Evolutionary conservation across 2,888 invertebrate species (phyloP), one percentile per base, ranked within the genome.

Genomic region (Drosophila vallismaia): DNA sequence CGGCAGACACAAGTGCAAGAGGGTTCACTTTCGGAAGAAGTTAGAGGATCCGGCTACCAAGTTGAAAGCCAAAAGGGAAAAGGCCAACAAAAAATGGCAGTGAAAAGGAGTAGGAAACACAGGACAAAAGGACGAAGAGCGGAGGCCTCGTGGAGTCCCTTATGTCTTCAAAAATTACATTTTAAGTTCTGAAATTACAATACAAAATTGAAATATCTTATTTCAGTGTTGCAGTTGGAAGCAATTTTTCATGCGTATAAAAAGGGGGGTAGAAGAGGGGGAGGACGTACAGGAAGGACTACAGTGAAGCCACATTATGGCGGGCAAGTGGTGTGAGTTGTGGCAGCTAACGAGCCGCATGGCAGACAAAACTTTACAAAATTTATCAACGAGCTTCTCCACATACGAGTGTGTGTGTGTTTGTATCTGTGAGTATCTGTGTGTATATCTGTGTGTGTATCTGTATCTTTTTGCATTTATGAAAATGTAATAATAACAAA

Each of bases 401-500:
- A 19, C 19, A 19, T 19, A 19, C 19, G 9, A 38, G 26, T 49
- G 40, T 66, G 66, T 64, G 55, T 64, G 56, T 54, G n/a, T 36
- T 5, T 36, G n/a, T 31, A n/a, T n/a, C n/a, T n/a, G 38, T 53
- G 31, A 42, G 10, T 46, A 49, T 38, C 38, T 44, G 29, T 33
- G 44, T 38, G 55, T 50, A 29, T 24, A 40, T 38, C 12, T 40
- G 40, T 48, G 31, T 31, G 52, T 33, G 56, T 54, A 48, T 64
- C 60, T 58, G 75, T 60, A 54, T 74, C 83, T 57, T 80, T 28
- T 84, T 82, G 86, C 83, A 84, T 84, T 84, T 84, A 88, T 88
- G 84, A 88, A 84, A 84, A 83, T 86, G 88, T 88, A 88, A 84
- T 88, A 86, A 84, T 86, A 84, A 84, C 88, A 84, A 84, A 84